A percentile compares a stretch with the other conserved stretches of the same genome.
phyloP scores from a whole-genome alignment of 2,797 vertebrate species.

The Tympanoctomys barrerae region DNA sequence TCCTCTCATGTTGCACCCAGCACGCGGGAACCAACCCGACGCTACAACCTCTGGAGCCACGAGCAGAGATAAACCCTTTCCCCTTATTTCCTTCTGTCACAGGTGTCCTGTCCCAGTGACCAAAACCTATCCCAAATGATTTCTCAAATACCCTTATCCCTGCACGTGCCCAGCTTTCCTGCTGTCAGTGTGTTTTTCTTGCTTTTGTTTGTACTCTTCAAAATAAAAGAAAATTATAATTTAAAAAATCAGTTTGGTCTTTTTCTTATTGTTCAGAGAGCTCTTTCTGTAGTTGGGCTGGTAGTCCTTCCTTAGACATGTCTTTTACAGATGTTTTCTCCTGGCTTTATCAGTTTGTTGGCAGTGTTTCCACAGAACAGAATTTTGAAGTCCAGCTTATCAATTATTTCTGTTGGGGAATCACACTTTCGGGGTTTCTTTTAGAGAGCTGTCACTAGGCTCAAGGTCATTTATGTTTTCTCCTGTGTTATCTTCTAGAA shows the following conservation, averaged over 20 bases:
- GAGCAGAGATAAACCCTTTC: background rate
- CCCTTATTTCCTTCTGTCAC: background rate
- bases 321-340: constrained; percentile 35
- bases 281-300: constrained; percentile 46
- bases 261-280: constrained; percentile 46
- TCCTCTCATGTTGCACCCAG: background rate
- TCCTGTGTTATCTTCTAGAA: background rate
- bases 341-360: constrained; percentile 17
- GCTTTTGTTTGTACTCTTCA: too few species aligned
- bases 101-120: background rate
- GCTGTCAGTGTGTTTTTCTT: background rate
- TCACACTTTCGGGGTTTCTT: background rate
- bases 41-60: background rate
- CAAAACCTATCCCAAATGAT: background rate
- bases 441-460: background rate
- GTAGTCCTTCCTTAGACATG: background rate
- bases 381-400: background rate
- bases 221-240: too few species aligned
- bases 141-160: background rate
- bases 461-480: background rate
- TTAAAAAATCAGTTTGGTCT: background rate
- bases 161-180: background rate
- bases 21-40: background rate
- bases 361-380: background rate
- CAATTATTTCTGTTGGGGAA: constrained; percentile 16